Conservation (phyloP, 2,888 invertebrate species). For the Philaethria dido region DNA sequence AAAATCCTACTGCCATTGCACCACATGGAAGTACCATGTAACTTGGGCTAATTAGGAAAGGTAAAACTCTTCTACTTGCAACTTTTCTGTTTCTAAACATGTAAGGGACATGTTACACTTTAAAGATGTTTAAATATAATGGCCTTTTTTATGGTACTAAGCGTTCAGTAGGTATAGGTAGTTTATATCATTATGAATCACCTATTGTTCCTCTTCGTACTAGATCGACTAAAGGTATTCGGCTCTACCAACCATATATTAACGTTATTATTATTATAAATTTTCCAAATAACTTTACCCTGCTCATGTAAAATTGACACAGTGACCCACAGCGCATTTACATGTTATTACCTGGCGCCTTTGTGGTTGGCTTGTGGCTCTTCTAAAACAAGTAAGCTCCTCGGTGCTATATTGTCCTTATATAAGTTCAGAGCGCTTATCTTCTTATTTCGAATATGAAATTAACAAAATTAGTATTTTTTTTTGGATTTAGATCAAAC, state of each 20-base stretch:
- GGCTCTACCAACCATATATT: not conserved
- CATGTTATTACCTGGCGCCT: conserved; percentile 37
- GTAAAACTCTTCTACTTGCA: no score
- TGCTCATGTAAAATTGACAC: conserved; percentile 29
- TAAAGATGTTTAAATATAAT: no score
- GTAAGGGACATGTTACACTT: no score
- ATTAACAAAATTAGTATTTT: not conserved
- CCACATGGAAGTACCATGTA: no score
- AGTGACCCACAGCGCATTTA: conserved; percentile 37
- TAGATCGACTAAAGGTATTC: not conserved
- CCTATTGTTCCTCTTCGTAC: not conserved
- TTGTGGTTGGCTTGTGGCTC: conserved; percentile 31
- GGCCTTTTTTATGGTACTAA: not conserved
- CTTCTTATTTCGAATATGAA: not conserved
- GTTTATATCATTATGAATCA: not conserved
- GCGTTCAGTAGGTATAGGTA: not conserved
- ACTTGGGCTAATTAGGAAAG: no score
- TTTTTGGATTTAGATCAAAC: no score
- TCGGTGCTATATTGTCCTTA: not conserved
- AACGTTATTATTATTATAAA: not conserved
- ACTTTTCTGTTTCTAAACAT: no score
- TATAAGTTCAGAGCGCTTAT: not conserved
- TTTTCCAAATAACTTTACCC: conserved; percentile 8
- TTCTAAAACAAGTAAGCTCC: conserved; percentile 32
- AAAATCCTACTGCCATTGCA: no score